Conservation (phyloP, 2,797 vertebrate genomes). For the Bradypodion ventrale region DNA sequence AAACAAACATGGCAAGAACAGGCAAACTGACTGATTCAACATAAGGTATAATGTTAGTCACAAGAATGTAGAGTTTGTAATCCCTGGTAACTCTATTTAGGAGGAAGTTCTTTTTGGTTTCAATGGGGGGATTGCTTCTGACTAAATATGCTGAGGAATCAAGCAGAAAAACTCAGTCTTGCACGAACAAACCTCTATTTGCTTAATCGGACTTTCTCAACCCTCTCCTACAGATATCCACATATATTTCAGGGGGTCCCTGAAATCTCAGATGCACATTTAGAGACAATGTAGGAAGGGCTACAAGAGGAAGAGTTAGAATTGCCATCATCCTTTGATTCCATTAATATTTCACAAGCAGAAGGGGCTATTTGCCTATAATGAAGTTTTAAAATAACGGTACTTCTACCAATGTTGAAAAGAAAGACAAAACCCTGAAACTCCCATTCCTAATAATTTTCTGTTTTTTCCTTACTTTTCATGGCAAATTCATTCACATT, state of each 20-base stretch:
- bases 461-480: neutral
- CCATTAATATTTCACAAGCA: too few relatives aligned
- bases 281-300: too few relatives aligned
- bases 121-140: neutral
- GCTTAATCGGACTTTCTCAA: neutral
- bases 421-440: too few relatives aligned
- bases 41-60: neutral
- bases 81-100: neutral
- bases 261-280: neutral
- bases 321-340: too few relatives aligned
- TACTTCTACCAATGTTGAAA: neutral
- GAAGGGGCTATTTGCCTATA: neutral
- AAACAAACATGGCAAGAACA: too few relatives aligned
- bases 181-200: neutral
- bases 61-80: neutral
- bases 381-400: neutral
- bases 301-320: too few relatives aligned
- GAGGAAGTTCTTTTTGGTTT: neutral
- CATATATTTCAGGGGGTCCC: neutral
- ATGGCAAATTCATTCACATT: neutral
- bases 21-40: neutral
- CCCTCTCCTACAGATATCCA: neutral
- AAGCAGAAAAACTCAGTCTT: neutral
- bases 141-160: neutral
- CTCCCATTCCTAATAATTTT: neutral